Percentiles rank a stretch among this genome's conserved stretches.
Evolutionary conservation across 2,797 vertebrate genomes (phyloP).

Genomic region (Florisuga fusca): DNA sequence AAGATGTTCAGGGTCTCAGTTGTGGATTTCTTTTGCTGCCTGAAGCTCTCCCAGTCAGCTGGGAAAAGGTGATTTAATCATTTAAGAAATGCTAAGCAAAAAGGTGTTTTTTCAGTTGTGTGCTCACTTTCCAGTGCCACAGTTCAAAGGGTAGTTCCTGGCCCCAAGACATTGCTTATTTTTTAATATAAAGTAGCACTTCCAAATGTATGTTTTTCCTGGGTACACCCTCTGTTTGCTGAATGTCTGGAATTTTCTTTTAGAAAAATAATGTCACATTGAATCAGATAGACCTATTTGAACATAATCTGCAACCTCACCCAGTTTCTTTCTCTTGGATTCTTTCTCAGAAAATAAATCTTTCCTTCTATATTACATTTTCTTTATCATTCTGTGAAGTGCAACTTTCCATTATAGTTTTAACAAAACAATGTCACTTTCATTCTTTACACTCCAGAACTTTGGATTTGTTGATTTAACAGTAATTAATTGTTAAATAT

Average conservation of each 20-base stretch:
- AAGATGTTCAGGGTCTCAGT: neutral
- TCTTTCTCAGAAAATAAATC: neutral
- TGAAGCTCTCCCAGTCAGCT: neutral
- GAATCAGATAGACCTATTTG: conserved; percentile 37
- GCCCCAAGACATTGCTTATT: conserved; percentile 10
- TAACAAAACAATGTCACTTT: neutral
- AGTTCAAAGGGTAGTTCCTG: conserved; percentile 49
- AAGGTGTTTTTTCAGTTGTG: conserved; percentile 40
- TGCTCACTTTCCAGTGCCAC: conserved; percentile 20
- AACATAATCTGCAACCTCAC: neutral
- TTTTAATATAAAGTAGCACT: conserved; percentile 28
- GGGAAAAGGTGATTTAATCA: conserved; percentile 15
- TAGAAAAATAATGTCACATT: conserved; percentile 49
- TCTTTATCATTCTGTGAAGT: neutral
- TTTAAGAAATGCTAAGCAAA: neutral
- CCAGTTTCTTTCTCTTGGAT: neutral
- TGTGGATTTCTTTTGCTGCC: neutral
- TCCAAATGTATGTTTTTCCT: conserved; percentile 43
- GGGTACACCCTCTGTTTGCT: conserved; percentile 33
- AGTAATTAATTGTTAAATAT: neutral
- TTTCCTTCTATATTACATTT: neutral
- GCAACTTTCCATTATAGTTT: neutral
- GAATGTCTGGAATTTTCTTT: conserved; percentile 52
- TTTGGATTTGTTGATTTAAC: neutral
- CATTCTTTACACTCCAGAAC: conserved; percentile 1